Evolutionary conservation across 2,797 vertebrate genomes (phyloP).

Genomic region (Gambelia wislizenii): DNA sequence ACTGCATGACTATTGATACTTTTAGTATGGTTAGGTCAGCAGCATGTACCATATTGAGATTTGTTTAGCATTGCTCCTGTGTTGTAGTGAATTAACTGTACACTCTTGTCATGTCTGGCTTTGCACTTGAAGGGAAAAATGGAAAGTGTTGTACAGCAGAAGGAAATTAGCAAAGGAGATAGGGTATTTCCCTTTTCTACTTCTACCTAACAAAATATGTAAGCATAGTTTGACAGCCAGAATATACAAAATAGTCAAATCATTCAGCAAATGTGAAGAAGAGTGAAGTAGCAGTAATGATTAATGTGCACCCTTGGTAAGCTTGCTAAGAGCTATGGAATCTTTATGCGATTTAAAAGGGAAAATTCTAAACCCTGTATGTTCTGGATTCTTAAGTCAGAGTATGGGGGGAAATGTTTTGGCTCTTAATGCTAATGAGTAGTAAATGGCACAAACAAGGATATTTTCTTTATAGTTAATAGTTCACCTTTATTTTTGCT

Average conservation of each 20-base stretch:
- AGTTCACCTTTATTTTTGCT: not conserved
- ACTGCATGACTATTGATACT: not conserved
- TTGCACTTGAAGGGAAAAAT: too few species aligned
- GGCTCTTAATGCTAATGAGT: fast-evolving
- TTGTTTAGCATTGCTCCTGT: not conserved
- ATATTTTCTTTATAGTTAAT: conserved; percentile 32
- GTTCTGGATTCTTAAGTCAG: not conserved
- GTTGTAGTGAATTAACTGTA: not conserved
- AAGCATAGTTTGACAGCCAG: not conserved
- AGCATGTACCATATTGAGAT: not conserved
- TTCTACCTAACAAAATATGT: not conserved
- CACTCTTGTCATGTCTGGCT: not conserved
- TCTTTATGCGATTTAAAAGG: fast-evolving
- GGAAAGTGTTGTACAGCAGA: too few species aligned
- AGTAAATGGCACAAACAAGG: not conserved
- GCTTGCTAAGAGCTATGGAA: not conserved
- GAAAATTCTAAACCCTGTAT: not conserved
- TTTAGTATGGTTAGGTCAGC: not conserved
- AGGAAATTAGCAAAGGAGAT: too few species aligned
- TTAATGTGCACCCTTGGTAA: not conserved
- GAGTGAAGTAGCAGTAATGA: not conserved
- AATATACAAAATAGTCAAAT: not conserved
- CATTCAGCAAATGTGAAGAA: not conserved
- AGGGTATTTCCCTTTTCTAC: too few species aligned
- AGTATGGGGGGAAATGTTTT: not conserved